Percentiles rank a stretch among this genome's conserved stretches.
Conservation (phyloP, 2,888 invertebrate genomes). For the Aleiodes leptofemur region DNA sequence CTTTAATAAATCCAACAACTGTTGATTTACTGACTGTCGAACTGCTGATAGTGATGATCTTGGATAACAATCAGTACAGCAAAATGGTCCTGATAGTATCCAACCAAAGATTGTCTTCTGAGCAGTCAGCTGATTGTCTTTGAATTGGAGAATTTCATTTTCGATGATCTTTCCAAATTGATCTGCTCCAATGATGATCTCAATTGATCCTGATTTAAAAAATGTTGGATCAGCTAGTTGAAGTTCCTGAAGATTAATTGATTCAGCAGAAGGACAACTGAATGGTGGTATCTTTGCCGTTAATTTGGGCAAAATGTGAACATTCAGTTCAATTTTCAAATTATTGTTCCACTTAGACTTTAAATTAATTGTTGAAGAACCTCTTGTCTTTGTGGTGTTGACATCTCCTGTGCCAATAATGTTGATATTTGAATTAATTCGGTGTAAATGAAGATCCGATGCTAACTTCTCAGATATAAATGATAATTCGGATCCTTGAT, state of each 20-base stretch:
- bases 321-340: background rate
- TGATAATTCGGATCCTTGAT: no score
- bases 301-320: background rate
- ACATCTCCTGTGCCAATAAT: no score
- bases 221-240: background rate
- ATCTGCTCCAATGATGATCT: conserved; percentile 17
- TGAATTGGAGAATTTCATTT: background rate
- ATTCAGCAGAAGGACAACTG: background rate
- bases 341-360: no score
- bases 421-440: no score
- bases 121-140: background rate
- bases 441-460: no score
- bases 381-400: no score
- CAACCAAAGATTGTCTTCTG: background rate
- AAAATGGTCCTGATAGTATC: background rate
- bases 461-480: no score
- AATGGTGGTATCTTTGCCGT: background rate
- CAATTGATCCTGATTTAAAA: background rate
- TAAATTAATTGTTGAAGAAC: no score
- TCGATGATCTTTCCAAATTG: conserved; percentile 1
- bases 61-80: background rate
- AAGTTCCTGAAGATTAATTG: background rate
- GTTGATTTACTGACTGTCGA: background rate
- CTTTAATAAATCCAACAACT: background rate
- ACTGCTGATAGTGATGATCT: background rate